phyloP scores from a whole-genome alignment of 2,888 invertebrate species.

The Adineta ricciae region DNA sequence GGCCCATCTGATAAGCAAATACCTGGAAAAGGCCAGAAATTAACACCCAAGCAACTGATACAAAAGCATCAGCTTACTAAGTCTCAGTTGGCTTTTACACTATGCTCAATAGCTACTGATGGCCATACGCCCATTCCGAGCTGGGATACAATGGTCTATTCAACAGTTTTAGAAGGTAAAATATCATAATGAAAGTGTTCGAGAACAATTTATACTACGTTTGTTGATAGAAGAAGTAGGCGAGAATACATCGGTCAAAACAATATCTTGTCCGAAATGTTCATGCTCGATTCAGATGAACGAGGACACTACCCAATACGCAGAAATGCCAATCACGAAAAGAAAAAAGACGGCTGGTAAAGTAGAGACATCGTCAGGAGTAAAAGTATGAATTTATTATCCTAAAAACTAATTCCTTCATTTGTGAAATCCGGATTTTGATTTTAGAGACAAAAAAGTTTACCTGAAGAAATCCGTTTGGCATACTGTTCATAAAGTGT shows the following conservation, averaged over 20 bases:
- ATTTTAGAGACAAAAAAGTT: too few species aligned
- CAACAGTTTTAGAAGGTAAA: background rate
- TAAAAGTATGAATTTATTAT: background rate
- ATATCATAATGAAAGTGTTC: too few species aligned
- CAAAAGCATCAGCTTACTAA: background rate
- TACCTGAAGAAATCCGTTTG: too few species aligned
- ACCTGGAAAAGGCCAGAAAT: background rate
- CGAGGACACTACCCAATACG: too few species aligned
- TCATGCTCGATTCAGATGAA: background rate
- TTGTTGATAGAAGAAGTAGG: background rate
- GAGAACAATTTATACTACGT: background rate
- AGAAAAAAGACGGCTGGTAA: background rate
- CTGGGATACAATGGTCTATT: background rate
- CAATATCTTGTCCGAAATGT: background rate
- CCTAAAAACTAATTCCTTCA: too few species aligned
- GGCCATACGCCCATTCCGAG: background rate
- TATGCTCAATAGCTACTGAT: background rate
- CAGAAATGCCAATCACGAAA: background rate
- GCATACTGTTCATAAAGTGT: too few species aligned
- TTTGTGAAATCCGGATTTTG: too few species aligned
- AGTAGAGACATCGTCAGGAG: background rate
- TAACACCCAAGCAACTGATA: background rate
- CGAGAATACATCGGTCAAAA: background rate
- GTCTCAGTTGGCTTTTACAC: background rate
- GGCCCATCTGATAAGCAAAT: background rate